Conservation (phyloP, 2,888 invertebrate species). For the Melinaea menophilus region DNA sequence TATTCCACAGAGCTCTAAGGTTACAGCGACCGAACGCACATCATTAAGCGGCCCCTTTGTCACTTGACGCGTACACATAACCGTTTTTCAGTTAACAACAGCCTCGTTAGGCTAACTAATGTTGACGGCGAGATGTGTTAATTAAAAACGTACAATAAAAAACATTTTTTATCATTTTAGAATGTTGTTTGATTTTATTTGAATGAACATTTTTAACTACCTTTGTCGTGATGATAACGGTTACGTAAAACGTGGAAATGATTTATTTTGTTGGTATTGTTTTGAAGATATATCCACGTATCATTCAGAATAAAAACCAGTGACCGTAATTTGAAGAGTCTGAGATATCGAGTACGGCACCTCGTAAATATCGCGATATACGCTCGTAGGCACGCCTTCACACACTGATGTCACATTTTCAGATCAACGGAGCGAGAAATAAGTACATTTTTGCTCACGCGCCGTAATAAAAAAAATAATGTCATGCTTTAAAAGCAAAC, state of each 20-base stretch:
- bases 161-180: not conserved
- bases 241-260: not conserved
- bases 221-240: not conserved
- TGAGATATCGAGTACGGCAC: constrained; percentile 64
- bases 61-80: constrained; percentile 34
- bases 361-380: constrained; percentile 57
- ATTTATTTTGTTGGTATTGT: not conserved
- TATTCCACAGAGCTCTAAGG: constrained; percentile 37
- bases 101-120: constrained; percentile 32
- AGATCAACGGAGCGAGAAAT: constrained; percentile 76
- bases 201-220: not conserved
- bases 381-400: constrained; percentile 50
- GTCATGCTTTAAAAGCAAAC: constrained; percentile 72
- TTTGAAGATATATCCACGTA: constrained; percentile 14
- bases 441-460: constrained; percentile 76
- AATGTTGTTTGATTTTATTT: not conserved
- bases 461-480: constrained; percentile 74
- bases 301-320: constrained; percentile 36
- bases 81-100: constrained; percentile 32
- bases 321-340: constrained; percentile 42
- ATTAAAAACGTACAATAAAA: constrained; percentile 14
- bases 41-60: constrained; percentile 42
- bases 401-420: constrained; percentile 76
- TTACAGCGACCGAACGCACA: constrained; percentile 33
- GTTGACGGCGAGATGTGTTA: constrained; percentile 21